Percentiles rank a stretch among this genome's conserved stretches.
Evolutionary conservation across 2,888 invertebrate species (phyloP).

Genomic region (Syrista parreyssii): DNA sequence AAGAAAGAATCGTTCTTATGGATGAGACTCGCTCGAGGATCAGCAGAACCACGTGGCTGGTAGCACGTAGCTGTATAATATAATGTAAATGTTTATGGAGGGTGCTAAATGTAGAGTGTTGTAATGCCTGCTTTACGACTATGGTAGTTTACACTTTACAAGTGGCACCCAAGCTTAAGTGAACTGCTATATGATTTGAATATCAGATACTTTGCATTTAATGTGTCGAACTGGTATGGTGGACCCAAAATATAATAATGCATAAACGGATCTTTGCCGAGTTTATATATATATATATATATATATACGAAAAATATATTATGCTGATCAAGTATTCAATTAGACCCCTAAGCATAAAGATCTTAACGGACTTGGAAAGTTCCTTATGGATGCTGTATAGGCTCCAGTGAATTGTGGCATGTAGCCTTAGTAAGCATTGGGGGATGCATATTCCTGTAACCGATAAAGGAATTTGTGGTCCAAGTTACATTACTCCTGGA

Average conservation of each 20-base stretch:
- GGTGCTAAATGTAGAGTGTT: constrained; percentile 37
- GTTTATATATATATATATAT: neutral
- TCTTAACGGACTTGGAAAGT: neutral
- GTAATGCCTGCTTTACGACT: constrained; percentile 43
- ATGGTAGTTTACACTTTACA: constrained; percentile 4
- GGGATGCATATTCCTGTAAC: constrained; percentile 24
- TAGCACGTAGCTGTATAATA: constrained; percentile 30
- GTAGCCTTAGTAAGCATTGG: neutral
- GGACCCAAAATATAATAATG: neutral
- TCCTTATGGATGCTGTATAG: neutral
- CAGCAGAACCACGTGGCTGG: neutral
- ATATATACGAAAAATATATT: too few relatives aligned
- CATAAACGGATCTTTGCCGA: neutral
- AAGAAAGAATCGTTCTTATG: neutral
- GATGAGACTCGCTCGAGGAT: neutral
- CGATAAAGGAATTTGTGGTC: constrained; percentile 54
- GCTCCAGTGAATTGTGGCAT: neutral
- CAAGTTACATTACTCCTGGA: constrained; percentile 47
- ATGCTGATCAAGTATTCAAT: neutral
- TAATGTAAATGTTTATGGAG: constrained; percentile 44
- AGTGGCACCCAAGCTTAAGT: neutral
- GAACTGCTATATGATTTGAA: constrained; percentile 7
- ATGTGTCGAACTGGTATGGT: neutral
- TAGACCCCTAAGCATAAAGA: neutral
- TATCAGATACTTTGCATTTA: constrained; percentile 2